Conservation (phyloP, 2,888 invertebrate species). For the Nebria salina region DNA sequence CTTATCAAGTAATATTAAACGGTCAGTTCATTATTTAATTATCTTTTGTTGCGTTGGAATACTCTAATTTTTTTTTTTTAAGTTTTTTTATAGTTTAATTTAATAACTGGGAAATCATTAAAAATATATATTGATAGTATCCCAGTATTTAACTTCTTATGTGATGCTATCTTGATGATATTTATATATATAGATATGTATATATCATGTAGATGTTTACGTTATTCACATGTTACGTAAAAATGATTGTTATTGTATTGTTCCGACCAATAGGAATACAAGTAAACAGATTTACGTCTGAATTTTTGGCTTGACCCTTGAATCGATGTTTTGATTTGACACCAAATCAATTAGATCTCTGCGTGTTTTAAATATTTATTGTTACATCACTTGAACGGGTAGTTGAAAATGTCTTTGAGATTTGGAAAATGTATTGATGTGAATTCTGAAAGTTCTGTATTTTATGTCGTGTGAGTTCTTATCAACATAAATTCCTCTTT, state of each 20-base stretch:
- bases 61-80: too few relatives aligned
- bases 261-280: not conserved
- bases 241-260: too few relatives aligned
- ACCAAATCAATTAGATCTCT: not conserved
- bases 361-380: not conserved
- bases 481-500: not conserved
- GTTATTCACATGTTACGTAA: too few relatives aligned
- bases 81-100: too few relatives aligned
- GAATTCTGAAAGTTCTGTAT: not conserved
- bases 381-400: not conserved
- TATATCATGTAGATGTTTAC: too few relatives aligned
- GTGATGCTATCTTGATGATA: too few relatives aligned
- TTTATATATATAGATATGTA: too few relatives aligned
- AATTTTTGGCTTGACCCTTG: not conserved
- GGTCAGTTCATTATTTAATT: not conserved
- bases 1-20: constrained; percentile 1
- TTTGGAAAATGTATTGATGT: not conserved
- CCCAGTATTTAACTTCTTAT: too few relatives aligned
- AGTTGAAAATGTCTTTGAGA: not conserved
- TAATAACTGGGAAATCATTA: too few relatives aligned
- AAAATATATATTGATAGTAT: too few relatives aligned
- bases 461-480: not conserved
- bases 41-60: not conserved
- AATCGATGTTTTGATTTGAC: too few relatives aligned
- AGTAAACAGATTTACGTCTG: not conserved